Percentiles rank a stretch among this genome's conserved stretches.
Conservation (phyloP, 2,113 vertebrate genomes). For the Xyliphius kryptos region DNA sequence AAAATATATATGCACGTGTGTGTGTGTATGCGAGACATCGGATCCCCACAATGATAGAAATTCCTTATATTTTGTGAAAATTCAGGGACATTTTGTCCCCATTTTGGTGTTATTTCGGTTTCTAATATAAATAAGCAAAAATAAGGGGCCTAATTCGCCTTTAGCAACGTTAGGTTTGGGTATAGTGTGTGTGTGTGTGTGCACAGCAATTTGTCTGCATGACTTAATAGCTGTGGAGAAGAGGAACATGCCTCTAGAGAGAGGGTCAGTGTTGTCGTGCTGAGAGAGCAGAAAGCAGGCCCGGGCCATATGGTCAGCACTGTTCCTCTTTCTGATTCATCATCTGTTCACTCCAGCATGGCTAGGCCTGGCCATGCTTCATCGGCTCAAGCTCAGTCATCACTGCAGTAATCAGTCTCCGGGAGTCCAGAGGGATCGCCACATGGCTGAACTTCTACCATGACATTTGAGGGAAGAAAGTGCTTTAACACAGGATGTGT, state of each 20-base stretch:
- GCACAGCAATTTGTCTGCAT: constrained; percentile 40
- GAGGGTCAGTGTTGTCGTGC: constrained; percentile 42
- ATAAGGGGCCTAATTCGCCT: too few relatives aligned
- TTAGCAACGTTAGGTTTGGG: too few relatives aligned
- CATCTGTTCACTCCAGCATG: constrained; percentile 23
- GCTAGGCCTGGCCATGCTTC: constrained; percentile 18
- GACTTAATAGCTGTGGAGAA: constrained; percentile 35
- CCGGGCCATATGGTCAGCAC: constrained; percentile 43
- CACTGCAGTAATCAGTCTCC: constrained; percentile 19
- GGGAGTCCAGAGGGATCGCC: constrained; percentile 3
- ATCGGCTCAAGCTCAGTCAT: constrained; percentile 36
- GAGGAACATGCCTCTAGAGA: constrained; percentile 28
- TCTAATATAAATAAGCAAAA: too few relatives aligned
- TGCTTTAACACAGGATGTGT: not conserved
- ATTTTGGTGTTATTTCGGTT: too few relatives aligned
- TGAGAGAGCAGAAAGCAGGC: constrained; percentile 40
- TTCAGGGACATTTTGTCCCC: too few relatives aligned
- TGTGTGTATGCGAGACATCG: too few relatives aligned
- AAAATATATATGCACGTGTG: too few relatives aligned
- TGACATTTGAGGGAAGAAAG: not conserved
- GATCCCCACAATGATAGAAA: too few relatives aligned
- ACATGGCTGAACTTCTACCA: constrained; percentile 15
- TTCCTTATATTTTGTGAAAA: too few relatives aligned
- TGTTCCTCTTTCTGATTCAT: constrained; percentile 30
- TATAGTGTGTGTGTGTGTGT: constrained; percentile 37